phyloP scores from a whole-genome alignment of 2,797 vertebrate genomes.

The Cossypha caffra region DNA sequence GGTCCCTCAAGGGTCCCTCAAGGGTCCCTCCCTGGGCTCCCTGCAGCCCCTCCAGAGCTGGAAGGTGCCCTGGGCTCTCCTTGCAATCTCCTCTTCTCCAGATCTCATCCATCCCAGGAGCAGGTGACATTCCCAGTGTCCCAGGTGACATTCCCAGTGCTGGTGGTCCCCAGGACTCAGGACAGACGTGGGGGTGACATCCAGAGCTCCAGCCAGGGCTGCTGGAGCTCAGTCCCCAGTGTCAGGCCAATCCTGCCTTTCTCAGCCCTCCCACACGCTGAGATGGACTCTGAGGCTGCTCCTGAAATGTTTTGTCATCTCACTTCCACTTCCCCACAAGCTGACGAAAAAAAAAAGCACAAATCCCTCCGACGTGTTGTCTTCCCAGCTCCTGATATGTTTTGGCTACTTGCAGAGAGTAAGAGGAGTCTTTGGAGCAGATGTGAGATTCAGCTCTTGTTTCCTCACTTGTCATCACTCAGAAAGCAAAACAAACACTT shows the following conservation, averaged over 20 bases:
- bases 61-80: background rate
- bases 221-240: background rate
- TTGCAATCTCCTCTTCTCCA: background rate
- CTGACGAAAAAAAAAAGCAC: slow-evolving; percentile 49
- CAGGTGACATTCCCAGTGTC: background rate
- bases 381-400: slow-evolving; percentile 53
- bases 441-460: slow-evolving; percentile 48
- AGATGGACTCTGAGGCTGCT: slow-evolving; percentile 20
- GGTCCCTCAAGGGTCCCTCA: background rate
- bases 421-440: slow-evolving; percentile 49
- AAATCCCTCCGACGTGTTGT: slow-evolving; percentile 24
- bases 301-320: slow-evolving; percentile 60
- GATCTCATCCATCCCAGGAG: too few species aligned
- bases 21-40: too few species aligned
- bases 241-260: background rate
- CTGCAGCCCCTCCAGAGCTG: too few species aligned
- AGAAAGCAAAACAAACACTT: slow-evolving; percentile 46
- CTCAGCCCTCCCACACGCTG: background rate
- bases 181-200: fast-evolving
- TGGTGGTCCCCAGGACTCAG: background rate
- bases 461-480: slow-evolving; percentile 52
- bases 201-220: background rate
- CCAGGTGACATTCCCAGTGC: background rate
- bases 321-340: slow-evolving; percentile 27
- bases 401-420: slow-evolving; percentile 46